phyloP scores from a whole-genome alignment of 1,140 invertebrate species.

The Drosophila rhopaloa region DNA sequence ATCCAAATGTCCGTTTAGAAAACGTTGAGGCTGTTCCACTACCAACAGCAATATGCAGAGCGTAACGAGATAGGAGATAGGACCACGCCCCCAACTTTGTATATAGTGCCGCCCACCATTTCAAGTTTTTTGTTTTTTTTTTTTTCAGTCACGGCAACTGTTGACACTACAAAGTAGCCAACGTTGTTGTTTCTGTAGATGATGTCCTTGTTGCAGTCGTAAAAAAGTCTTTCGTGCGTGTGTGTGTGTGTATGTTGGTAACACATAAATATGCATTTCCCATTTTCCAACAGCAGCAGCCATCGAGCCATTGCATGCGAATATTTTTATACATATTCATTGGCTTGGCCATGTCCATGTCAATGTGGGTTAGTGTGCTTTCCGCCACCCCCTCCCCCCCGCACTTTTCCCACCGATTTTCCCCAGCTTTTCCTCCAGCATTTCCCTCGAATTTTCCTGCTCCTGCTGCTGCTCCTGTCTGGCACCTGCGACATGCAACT shows the following conservation, averaged over 20 bases:
- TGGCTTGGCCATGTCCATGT: slow-evolving; percentile 58
- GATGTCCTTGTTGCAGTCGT: slow-evolving; percentile 54
- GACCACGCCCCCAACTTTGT: slow-evolving; percentile 4
- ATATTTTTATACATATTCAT: slow-evolving; percentile 67
- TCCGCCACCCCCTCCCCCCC: not conserved
- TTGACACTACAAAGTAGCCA: slow-evolving; percentile 74
- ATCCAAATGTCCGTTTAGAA: not conserved
- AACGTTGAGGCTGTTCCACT: slow-evolving; percentile 12
- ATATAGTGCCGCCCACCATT: not conserved
- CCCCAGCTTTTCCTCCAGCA: slow-evolving; percentile 1
- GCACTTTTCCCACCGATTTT: slow-evolving; percentile 18
- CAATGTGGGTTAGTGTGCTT: slow-evolving; percentile 58
- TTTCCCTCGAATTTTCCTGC: slow-evolving; percentile 3
- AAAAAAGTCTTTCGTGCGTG: slow-evolving; percentile 30
- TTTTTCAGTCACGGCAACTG: slow-evolving; percentile 57
- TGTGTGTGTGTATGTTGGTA: slow-evolving; percentile 15
- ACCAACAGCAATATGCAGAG: slow-evolving; percentile 14
- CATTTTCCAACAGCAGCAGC: slow-evolving; percentile 38
- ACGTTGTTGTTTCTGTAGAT: slow-evolving; percentile 46
- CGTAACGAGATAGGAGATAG: slow-evolving; percentile 27
- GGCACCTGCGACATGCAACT: slow-evolving; percentile 9
- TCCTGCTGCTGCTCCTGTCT: not conserved
- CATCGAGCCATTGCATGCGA: slow-evolving; percentile 57
- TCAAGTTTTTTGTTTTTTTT: not conserved
- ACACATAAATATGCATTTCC: slow-evolving; percentile 73